Evolutionary conservation across 1,140 invertebrate species (phyloP), one percentile per base, ranked within the genome.

Genomic region (Psix sp.): DNA sequence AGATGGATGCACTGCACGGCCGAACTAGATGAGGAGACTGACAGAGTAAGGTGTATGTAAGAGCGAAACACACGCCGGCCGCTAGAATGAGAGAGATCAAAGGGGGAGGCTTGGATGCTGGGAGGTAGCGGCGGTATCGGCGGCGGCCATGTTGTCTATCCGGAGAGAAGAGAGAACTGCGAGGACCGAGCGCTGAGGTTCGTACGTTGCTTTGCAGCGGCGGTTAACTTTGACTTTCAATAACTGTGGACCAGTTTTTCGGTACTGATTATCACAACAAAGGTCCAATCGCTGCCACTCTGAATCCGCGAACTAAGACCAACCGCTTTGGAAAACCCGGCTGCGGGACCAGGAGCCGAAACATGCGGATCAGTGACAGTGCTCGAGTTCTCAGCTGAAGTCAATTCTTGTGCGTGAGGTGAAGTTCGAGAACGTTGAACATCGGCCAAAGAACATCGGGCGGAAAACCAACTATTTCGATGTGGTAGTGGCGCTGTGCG

Each of bases 111-210:
- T 67, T 76, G 82, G 82, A 85, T 84, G 84, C 83, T 85, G 84
- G 81, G 81, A 84, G 82, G 83, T 77, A 78, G 74, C 80, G 82
- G 84, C 84, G 74, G 70, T 70, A 77, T 76, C 57, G 63, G 39
- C 76, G 80, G 76, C 80, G 82, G 85, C 86, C 86, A 87, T 86
- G 84, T 87, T 87, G 83, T 84, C 79, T 82, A 82, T 84, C 79
- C 71, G 78, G 74, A 82, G 83, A 84, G 84, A 84, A 83, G 83
- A 84, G 82, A 86, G 84, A 85, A 83, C 82, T 83, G 76, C 77
- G 81, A 81, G 83, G 80, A 78, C 77, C 77, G 82, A 84, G 83
- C 80, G 80, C 80, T 77, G 82, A 84, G 79, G 77, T 84, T 83
- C 80, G 84, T 82, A 84, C 82, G 80, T 82, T 82, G 72, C 79